phyloP scores from a whole-genome alignment of 2,888 invertebrate genomes.

The Theodoxus fluviatilis region DNA sequence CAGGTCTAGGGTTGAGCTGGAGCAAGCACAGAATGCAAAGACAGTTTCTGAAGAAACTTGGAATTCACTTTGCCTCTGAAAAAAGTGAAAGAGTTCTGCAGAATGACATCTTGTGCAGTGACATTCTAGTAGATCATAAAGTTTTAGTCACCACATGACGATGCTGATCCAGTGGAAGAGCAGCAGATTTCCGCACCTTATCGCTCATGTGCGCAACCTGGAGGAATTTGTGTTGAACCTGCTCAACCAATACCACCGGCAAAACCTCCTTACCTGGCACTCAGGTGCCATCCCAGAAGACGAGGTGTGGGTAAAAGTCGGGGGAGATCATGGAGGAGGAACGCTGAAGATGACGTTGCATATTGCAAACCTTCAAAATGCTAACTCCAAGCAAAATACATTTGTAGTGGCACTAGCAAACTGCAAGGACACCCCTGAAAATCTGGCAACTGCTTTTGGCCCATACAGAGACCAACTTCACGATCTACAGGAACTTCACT shows the following conservation, averaged over 20 bases:
- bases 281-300: not conserved
- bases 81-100: not conserved
- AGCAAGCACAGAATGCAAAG: not conserved
- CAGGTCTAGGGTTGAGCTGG: not conserved
- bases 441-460: not conserved
- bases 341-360: not conserved
- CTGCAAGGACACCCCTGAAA: not conserved
- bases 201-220: too few relatives aligned
- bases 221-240: too few relatives aligned
- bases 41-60: not conserved
- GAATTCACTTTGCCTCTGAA: not conserved
- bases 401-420: not conserved
- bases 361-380: not conserved
- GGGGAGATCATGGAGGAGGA: not conserved
- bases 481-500: not conserved
- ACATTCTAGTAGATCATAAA: too few relatives aligned
- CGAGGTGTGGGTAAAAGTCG: constrained; percentile 7
- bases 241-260: too few relatives aligned
- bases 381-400: not conserved
- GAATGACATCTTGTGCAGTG: too few relatives aligned
- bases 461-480: not conserved
- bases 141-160: too few relatives aligned
- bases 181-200: too few relatives aligned
- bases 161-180: too few relatives aligned
- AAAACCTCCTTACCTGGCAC: not conserved